A percentile compares a stretch with the other conserved stretches of the same genome.
Evolutionary conservation across 2,888 invertebrate species (phyloP).

Genomic region (Magallana nippona): DNA sequence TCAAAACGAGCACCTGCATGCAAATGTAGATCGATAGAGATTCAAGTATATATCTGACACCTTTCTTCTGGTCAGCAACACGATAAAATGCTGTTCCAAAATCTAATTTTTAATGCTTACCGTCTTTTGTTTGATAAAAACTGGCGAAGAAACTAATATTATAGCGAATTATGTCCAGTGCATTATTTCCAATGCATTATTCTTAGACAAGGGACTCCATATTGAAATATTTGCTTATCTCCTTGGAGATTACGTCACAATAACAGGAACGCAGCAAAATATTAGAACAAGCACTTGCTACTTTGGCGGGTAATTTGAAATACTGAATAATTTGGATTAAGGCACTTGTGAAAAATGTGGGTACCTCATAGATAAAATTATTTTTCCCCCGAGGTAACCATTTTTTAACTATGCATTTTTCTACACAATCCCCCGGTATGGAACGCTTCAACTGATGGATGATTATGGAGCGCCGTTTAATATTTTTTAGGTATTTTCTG

Average conservation of each 20-base stretch:
- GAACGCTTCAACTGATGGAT: too few species aligned
- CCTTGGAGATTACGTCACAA: slow-evolving; percentile 71
- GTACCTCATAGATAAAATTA: too few species aligned
- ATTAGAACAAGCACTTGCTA: not conserved
- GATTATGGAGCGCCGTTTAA: too few species aligned
- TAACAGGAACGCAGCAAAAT: slow-evolving; percentile 51
- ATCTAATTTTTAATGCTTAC: not conserved
- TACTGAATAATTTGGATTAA: too few species aligned
- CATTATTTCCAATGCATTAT: slow-evolving; percentile 6
- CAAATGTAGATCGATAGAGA: not conserved
- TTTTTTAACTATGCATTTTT: too few species aligned
- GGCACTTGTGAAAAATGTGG: too few species aligned
- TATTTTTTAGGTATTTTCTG: too few species aligned
- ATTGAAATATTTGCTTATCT: slow-evolving; percentile 69
- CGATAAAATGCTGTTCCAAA: not conserved
- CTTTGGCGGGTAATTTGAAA: not conserved
- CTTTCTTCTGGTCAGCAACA: not conserved
- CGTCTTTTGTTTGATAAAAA: not conserved
- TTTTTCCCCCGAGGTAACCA: too few species aligned
- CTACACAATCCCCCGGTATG: too few species aligned
- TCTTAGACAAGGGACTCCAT: slow-evolving; percentile 56
- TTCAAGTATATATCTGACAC: not conserved
- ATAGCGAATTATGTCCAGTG: not conserved
- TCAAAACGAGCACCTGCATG: slow-evolving; percentile 50
- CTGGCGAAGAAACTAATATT: not conserved